Percentiles rank a stretch among this genome's conserved stretches.
These are phyloP conservation scores for Columba livia DNA, from an alignment of 2,113 vertebrate genomes.

Conservation along the genomic window DNA sequence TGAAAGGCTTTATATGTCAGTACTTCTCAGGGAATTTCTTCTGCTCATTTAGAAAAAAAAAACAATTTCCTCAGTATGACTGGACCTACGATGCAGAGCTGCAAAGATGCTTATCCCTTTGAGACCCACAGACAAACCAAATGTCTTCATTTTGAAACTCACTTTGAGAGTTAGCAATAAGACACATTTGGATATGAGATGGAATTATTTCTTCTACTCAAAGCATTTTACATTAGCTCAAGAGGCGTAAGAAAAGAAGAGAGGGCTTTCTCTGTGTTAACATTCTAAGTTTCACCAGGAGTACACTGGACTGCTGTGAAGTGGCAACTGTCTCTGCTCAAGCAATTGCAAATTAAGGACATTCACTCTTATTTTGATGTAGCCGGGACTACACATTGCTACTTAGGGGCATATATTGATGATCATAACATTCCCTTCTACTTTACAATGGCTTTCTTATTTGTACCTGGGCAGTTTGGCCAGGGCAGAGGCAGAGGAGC, in stretches of 20 bases:
- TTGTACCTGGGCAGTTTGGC: neutral
- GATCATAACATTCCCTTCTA: neutral
- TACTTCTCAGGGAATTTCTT: neutral
- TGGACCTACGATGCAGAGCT: neutral
- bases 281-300: neutral
- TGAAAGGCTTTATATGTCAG: neutral
- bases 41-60: neutral
- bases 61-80: neutral
- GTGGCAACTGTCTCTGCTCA: slow-evolving; percentile 12
- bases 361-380: neutral
- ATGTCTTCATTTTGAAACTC: neutral
- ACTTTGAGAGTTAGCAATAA: neutral
- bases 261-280: neutral
- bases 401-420: neutral
- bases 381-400: neutral
- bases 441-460: neutral
- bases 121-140: neutral
- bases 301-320: neutral
- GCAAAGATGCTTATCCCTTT: neutral
- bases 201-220: neutral
- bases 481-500: neutral
- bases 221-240: neutral
- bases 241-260: neutral
- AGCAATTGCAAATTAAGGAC: neutral
- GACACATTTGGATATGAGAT: neutral